Percentiles rank a stretch among this genome's conserved stretches.
These are phyloP conservation scores for Oasisia sp. DNA, from an alignment of 2,888 invertebrate species.

Conservation along the genomic window DNA sequence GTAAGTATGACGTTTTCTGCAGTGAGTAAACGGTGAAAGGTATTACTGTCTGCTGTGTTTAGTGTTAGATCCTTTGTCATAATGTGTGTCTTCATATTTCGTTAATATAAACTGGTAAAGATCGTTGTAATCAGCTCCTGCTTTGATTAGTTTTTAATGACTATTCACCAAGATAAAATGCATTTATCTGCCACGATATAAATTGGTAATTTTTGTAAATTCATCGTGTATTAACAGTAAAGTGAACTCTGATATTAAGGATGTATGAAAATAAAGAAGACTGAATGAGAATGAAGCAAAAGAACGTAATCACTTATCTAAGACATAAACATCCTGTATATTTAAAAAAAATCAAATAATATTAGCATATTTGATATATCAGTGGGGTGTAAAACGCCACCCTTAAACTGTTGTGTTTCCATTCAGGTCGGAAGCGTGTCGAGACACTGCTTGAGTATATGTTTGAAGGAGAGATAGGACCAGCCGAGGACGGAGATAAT, in stretches of 20 bases:
- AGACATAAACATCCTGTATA: no score
- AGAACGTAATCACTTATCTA: no score
- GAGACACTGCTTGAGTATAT: slow-evolving; percentile 65
- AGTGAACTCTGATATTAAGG: no score
- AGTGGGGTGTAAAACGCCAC: not conserved
- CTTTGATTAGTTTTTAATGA: not conserved
- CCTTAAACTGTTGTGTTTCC: not conserved
- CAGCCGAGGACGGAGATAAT: slow-evolving; percentile 49
- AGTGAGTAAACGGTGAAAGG: not conserved
- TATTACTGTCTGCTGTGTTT: no score
- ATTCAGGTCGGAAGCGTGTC: slow-evolving; percentile 62
- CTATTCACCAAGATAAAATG: not conserved
- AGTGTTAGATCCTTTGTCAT: not conserved
- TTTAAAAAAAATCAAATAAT: no score
- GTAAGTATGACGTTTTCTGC: not conserved
- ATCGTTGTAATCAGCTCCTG: not conserved
- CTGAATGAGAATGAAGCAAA: no score
- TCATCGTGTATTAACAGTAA: no score
- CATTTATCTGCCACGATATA: no score
- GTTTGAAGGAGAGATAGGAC: slow-evolving; percentile 66
- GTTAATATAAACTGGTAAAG: not conserved
- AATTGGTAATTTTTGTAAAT: no score
- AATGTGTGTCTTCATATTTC: not conserved
- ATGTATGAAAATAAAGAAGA: no score
- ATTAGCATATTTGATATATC: no score